phyloP scores from a whole-genome alignment of 2,888 invertebrate species.

The Eupithecia subumbrata region DNA sequence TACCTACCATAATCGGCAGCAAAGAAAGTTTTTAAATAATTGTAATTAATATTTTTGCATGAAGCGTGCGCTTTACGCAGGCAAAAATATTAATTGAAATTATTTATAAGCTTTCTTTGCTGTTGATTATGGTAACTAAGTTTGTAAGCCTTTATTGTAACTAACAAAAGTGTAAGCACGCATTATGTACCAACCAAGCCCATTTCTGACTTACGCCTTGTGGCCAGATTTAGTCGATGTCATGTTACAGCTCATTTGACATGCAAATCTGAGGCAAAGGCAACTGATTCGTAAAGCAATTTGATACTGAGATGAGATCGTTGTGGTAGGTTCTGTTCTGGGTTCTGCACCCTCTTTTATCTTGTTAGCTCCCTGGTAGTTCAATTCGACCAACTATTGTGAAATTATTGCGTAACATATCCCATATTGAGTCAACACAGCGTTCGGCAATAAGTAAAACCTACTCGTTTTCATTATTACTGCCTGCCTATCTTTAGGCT shows the following conservation, averaged over 20 bases:
- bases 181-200: too few relatives aligned
- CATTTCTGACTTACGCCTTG: not conserved
- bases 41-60: not conserved
- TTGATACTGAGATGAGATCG: not conserved
- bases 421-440: constrained; percentile 2
- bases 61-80: not conserved
- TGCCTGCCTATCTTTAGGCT: not conserved
- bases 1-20: not conserved
- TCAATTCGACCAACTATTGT: not conserved
- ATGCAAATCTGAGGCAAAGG: not conserved
- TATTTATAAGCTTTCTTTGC: too few relatives aligned
- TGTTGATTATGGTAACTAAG: too few relatives aligned
- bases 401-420: constrained; percentile 19
- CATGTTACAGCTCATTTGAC: not conserved
- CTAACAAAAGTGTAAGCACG: not conserved
- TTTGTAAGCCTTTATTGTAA: not conserved
- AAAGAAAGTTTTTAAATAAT: not conserved
- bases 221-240: not conserved
- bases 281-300: not conserved
- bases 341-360: not conserved
- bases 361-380: not conserved
- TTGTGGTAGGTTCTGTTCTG: not conserved
- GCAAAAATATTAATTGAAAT: too few relatives aligned
- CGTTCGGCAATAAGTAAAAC: not conserved
- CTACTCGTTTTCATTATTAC: too few relatives aligned